A percentile compares a stretch with the other conserved stretches of the same genome.
phyloP scores from a whole-genome alignment of 2,888 invertebrate species.

The Xestia sexstrigata region DNA sequence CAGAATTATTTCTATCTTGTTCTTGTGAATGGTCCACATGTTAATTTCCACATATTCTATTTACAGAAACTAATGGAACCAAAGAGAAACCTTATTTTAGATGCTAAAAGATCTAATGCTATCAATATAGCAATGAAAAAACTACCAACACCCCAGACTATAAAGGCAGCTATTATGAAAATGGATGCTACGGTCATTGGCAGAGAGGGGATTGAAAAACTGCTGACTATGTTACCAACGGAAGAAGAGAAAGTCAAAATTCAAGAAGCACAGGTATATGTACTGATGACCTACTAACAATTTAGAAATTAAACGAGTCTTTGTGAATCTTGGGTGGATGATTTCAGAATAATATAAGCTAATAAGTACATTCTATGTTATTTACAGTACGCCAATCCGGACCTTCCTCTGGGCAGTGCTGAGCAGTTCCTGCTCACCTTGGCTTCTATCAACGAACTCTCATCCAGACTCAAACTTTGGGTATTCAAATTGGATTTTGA shows the following conservation, averaged over 20 bases:
- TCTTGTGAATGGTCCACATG: no score
- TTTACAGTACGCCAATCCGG: constrained; percentile 94
- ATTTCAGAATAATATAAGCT: no score
- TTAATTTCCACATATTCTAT: constrained; percentile 27
- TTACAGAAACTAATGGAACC: constrained; percentile 87
- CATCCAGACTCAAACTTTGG: constrained; percentile 98
- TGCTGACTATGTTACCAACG: constrained; percentile 98
- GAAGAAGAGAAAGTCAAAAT: constrained; percentile 99
- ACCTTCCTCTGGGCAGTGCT: constrained; percentile 97
- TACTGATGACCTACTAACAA: neutral
- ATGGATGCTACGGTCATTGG: constrained; percentile 99
- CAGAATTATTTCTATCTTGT: neutral
- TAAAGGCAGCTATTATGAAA: constrained; percentile 99
- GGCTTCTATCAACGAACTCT: constrained; percentile 98
- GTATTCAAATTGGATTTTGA: constrained; percentile 99
- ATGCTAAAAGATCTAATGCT: constrained; percentile 99
- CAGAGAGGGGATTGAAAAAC: constrained; percentile 99
- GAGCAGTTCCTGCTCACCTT: constrained; percentile 99
- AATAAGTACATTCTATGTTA: constrained; percentile 10
- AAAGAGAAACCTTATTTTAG: constrained; percentile 94
- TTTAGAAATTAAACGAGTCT: neutral
- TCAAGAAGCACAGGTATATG: constrained; percentile 95
- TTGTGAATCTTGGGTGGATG: neutral
- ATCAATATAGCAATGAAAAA: constrained; percentile 99
- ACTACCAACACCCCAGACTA: constrained; percentile 98